Conservation (phyloP, 2,797 vertebrate species). For the Anableps anableps region DNA sequence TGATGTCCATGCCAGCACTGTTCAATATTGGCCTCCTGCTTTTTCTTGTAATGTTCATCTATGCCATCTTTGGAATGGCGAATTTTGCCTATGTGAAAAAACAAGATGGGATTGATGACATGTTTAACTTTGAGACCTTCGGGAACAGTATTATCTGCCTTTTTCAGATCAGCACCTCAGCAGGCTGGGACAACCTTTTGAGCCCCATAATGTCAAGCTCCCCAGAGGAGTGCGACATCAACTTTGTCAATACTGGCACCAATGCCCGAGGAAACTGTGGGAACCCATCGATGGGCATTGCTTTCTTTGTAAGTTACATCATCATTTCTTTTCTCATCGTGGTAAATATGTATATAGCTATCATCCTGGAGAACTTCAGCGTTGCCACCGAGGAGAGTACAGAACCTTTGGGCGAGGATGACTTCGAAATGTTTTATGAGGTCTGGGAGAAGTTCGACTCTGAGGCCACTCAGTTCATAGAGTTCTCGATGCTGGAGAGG, state of each 20-base stretch:
- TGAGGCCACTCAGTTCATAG: constrained; percentile 97
- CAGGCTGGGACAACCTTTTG: constrained; percentile 96
- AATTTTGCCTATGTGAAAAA: constrained; percentile 97
- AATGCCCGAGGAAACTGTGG: constrained; percentile 92
- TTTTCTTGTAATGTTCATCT: constrained; percentile 99
- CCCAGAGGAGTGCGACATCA: constrained; percentile 88
- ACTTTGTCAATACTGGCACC: constrained; percentile 87
- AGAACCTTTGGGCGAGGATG: constrained; percentile 96
- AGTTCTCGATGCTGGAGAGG: constrained; percentile 89
- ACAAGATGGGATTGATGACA: constrained; percentile 92
- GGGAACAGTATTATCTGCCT: constrained; percentile 98
- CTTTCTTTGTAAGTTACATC: constrained; percentile 98
- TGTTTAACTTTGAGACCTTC: constrained; percentile 99
- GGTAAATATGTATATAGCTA: constrained; percentile 99
- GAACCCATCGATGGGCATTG: constrained; percentile 92
- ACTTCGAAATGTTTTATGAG: constrained; percentile 99
- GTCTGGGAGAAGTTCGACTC: constrained; percentile 98
- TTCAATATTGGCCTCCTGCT: constrained; percentile 98
- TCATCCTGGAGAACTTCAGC: constrained; percentile 99
- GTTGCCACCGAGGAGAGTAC: constrained; percentile 99
- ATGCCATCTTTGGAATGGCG: constrained; percentile 98
- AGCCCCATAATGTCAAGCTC: constrained; percentile 94
- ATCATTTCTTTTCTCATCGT: constrained; percentile 99
- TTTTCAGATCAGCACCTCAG: constrained; percentile 98
- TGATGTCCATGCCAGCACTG: constrained; percentile 98